phyloP scores from a whole-genome alignment of 1,140 invertebrate genomes.

The Listronotus oregonensis region DNA sequence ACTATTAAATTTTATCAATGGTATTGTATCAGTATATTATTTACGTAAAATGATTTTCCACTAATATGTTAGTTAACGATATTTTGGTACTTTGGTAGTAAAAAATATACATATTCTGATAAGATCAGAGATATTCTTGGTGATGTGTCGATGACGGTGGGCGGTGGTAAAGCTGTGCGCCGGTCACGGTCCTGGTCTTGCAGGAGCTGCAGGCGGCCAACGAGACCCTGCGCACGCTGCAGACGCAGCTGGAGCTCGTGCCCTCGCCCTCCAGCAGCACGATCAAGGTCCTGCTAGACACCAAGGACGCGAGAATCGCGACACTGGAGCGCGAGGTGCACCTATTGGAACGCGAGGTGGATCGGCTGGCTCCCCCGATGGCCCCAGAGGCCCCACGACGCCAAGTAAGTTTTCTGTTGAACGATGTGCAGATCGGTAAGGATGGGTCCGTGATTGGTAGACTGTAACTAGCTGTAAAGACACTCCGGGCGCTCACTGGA shows the following conservation, averaged over 20 bases:
- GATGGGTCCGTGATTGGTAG: conserved; percentile 63
- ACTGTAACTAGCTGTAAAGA: conserved; percentile 54
- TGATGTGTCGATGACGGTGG: conserved; percentile 46
- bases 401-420: conserved; percentile 82
- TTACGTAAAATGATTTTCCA: background rate
- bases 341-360: conserved; percentile 72
- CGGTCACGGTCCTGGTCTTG: conserved; percentile 52
- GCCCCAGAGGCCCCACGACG: conserved; percentile 61
- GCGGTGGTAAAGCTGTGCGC: conserved; percentile 46
- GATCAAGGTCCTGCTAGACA: conserved; percentile 77
- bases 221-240: conserved; percentile 77
- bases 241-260: conserved; percentile 76
- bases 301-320: conserved; percentile 83
- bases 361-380: conserved; percentile 59
- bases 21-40: too few species aligned
- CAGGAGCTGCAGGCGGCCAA: conserved; percentile 82
- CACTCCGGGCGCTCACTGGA: conserved; percentile 51
- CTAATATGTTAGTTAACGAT: background rate
- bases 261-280: conserved; percentile 72
- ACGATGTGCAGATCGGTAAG: conserved; percentile 75
- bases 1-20: too few species aligned
- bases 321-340: conserved; percentile 82
- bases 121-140: conserved; percentile 37
- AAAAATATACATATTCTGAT: background rate
- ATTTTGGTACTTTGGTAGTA: conserved; percentile 3